Evolutionary conservation across 1,140 invertebrate genomes (phyloP), one percentile per base, ranked within the genome.

Genomic region (Monomorium pharaonis): DNA sequence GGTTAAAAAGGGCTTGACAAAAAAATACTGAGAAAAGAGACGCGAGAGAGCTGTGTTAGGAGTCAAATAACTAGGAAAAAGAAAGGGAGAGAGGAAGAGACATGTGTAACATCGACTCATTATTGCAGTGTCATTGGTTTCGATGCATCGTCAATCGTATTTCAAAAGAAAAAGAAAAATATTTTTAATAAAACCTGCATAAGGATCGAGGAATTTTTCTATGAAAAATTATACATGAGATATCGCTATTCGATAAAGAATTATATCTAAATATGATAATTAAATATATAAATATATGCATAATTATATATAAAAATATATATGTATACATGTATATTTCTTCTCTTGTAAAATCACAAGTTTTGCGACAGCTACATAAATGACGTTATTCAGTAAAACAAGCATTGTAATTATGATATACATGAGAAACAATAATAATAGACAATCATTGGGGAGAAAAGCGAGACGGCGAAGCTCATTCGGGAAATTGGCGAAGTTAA

Each of bases 401-500:
- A 74, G 16, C 12, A 74, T 58, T 33, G 49, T 18, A 51, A 65
- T 65, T 37, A 42, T 14, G 6, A 18, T 33, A 83, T n/a, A 27
- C n/a, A 30, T 14, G 37, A 75, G 70, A 65, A 77, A 30, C 60
- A 44, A 77, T 47, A 65, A 42, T 14, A n/a, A 16, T 30, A 24
- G 27, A 37, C 44, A 62, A 37, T 72, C 24, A 18, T 33, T 30
- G 18, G 33, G n/a, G 78, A 69, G 56, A 87, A 65, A 74, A 44
- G 44, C 12, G 44, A 77, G n/a, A 70, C 44, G 14, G 63, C 27
- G 56, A 18, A 63, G 58, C 33, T 49, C 33, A 14, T 76, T 47
- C 21, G 62, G 33, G 2, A 47, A 86, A 86, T 88, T 24, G 62
- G 42, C 81, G 16, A 49, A 85, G 87, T 87, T 87, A 89, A 77